Evolutionary conservation across 37 sponge, comb jelly and placozoan genomes (phyloP).

Genomic region (Lycopodina hypogea): DNA sequence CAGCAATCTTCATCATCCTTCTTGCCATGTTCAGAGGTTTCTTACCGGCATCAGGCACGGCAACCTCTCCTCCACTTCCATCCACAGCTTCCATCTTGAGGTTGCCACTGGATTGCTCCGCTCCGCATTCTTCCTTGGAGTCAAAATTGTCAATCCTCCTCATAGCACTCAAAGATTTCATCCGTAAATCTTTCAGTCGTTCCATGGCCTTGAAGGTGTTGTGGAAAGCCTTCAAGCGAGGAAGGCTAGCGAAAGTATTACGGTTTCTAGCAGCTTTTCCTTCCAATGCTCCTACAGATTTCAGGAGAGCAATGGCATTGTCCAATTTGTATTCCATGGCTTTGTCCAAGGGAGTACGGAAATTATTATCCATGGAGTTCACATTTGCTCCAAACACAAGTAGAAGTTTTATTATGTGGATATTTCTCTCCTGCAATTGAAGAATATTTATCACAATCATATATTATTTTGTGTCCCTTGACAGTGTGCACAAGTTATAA

Average conservation of each 20-base stretch:
- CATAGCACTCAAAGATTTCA: too few relatives aligned
- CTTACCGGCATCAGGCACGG: too few relatives aligned
- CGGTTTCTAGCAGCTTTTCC: neutral
- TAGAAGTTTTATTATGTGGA: conserved; percentile 6
- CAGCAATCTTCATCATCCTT: neutral
- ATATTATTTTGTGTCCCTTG: too few relatives aligned
- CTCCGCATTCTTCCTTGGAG: neutral
- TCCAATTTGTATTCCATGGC: neutral
- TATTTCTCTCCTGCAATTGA: conserved; percentile 4
- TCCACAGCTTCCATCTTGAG: neutral
- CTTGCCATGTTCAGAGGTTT: too few relatives aligned
- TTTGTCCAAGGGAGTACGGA: conserved; percentile 13
- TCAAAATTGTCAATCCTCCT: too few relatives aligned
- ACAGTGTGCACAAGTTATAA: too few relatives aligned
- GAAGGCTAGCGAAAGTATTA: neutral
- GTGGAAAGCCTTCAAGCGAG: conserved; percentile 9
- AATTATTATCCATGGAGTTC: neutral
- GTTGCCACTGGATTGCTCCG: neutral
- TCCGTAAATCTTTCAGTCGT: too few relatives aligned
- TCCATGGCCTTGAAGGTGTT: neutral
- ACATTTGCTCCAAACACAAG: conserved; percentile 30
- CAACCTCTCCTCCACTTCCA: neutral
- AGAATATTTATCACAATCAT: neutral
- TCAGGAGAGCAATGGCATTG: neutral
- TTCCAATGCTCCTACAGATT: neutral